A percentile compares a stretch with the other conserved stretches of the same genome.
Conservation (phyloP, 2,888 invertebrate genomes). For the Halocaridina rubra region DNA sequence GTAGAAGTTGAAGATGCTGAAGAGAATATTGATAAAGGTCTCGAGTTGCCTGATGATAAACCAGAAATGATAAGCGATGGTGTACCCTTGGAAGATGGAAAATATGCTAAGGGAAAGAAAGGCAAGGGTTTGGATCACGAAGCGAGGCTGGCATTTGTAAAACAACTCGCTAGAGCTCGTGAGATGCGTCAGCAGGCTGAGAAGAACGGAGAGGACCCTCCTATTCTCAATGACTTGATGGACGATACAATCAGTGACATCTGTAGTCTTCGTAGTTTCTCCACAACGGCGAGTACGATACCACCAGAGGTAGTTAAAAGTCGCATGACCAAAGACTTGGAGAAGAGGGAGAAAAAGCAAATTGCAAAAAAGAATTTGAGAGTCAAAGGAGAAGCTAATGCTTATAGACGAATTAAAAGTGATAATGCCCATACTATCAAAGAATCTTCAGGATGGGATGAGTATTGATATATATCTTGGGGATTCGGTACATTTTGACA, state of each 20-base stretch:
- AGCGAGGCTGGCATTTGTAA: constrained; percentile 44
- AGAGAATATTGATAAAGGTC: neutral
- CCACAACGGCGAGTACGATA: constrained; percentile 49
- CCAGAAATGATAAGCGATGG: too few relatives aligned
- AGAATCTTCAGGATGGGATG: constrained; percentile 47
- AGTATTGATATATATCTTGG: constrained; percentile 10
- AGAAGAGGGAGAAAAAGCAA: constrained; percentile 42
- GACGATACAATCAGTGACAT: constrained; percentile 44
- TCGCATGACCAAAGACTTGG: constrained; percentile 35
- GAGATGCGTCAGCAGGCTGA: constrained; percentile 46
- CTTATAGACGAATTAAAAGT: constrained; percentile 45
- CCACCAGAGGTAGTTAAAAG: constrained; percentile 35
- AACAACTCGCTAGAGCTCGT: constrained; percentile 43
- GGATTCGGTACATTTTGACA: too few relatives aligned
- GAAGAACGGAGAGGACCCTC: constrained; percentile 48
- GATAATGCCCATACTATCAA: constrained; percentile 33
- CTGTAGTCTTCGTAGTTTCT: constrained; percentile 51
- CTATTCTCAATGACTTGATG: constrained; percentile 39
- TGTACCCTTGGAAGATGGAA: neutral
- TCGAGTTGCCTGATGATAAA: neutral
- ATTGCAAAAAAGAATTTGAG: constrained; percentile 59
- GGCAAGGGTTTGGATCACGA: constrained; percentile 40
- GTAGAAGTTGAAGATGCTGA: neutral
- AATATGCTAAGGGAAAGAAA: neutral
- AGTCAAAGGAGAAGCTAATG: constrained; percentile 62